Base-by-base conservation (phyloP, 2,113 vertebrate species). In the Nipponia nippon region DNA sequence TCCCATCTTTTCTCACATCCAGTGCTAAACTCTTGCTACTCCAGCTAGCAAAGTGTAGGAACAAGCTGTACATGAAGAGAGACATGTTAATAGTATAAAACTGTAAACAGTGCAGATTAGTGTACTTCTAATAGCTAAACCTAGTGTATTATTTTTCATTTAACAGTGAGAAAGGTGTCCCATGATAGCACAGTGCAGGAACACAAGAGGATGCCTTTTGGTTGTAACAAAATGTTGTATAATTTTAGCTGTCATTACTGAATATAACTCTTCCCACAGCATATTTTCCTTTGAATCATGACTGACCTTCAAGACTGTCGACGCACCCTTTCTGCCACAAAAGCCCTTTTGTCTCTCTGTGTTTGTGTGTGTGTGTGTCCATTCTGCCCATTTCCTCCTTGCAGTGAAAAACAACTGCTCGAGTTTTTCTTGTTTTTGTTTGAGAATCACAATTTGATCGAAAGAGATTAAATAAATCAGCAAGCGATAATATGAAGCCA, bases 401-500 rank as follows among this genome's bases (percentile, higher is more conserved):
- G 3, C 75, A 85, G 87, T 80, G 78, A 95, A 96, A 97, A 93
- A 96, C 88, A 89, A 58, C 69, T 2, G 13, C 84, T 91, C 13
- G 75, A 52, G 21, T 87, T 92, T 96, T 96, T 94, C 89, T 79
- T 87, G 55, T 11, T 82, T 96, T 94, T 91, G n/a, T 94, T 96
- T 95, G 88, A 97, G 87, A 96, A 75, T 95, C 89, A 80, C 93
- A 67, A 96, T 98, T 98, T 97, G 93, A 97, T 98, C 26, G 65
- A 98, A 97, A 96, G 83, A 97, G 91, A 98, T 98, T 94, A 96
- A 98, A 98, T 97, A 98, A 98, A 97, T 95, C 89, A 98, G 70
- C 87, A 96, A 98, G 81, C 4, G 76, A 96, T 98, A 97, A 97
- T 93, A 96, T 90, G 84, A 97, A 97, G 66, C 87, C 88, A 95